These are phyloP conservation scores for Melanostigma gelatinosum DNA, from an alignment of 2,113 vertebrate genomes.

Conservation along the genomic window DNA sequence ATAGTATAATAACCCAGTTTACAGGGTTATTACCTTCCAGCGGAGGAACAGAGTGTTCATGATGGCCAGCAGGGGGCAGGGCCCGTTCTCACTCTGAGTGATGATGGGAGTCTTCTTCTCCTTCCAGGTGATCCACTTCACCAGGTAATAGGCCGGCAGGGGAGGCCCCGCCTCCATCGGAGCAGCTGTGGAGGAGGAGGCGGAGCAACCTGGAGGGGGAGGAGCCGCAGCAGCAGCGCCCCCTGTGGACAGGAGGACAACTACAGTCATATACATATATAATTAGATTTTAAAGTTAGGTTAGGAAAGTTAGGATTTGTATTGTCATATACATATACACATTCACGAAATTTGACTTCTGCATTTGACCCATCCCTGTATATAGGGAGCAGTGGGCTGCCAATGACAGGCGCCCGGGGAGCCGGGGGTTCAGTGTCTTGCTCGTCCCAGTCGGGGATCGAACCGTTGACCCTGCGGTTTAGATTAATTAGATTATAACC, in stretches of 20 bases:
- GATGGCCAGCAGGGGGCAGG: constrained; percentile 94
- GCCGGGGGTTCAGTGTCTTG: no score
- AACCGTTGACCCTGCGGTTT: no score
- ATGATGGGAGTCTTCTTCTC: constrained; percentile 90
- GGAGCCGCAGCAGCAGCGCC: constrained; percentile 10
- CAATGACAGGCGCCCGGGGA: no score
- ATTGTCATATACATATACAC: no score
- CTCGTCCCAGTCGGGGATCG: no score
- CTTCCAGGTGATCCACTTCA: constrained; percentile 97
- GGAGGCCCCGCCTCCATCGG: constrained; percentile 11
- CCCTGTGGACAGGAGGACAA: constrained; percentile 44
- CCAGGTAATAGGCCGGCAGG: constrained; percentile 86
- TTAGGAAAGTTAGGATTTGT: no score
- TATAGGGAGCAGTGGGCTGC: no score
- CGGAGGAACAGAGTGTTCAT: constrained; percentile 92
- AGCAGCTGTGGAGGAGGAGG: neutral
- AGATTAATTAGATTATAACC: no score
- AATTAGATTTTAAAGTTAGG: no score
- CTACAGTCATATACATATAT: neutral
- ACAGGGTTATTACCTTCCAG: constrained; percentile 92
- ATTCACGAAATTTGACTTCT: no score
- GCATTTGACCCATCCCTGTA: no score
- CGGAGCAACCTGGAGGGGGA: neutral
- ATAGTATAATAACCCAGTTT: no score
- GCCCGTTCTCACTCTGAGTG: constrained; percentile 92